phyloP scores from a whole-genome alignment of 2,797 vertebrate species.

The Pogoniulus pusillus region DNA sequence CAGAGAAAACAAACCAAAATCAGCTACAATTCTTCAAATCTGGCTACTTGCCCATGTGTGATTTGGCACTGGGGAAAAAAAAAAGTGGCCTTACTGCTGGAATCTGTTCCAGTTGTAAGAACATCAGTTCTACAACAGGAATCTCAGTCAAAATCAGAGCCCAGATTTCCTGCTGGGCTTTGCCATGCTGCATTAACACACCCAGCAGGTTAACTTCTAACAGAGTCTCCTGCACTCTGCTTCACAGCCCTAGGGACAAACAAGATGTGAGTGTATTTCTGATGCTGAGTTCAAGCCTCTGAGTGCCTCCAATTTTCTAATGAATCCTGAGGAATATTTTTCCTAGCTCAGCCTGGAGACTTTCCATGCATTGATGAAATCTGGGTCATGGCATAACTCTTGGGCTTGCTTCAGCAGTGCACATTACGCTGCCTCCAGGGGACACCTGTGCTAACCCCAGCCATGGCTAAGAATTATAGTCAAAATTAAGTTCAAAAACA shows the following conservation, averaged over 20 bases:
- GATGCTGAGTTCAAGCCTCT: neutral
- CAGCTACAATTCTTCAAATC: neutral
- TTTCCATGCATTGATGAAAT: slow-evolving; percentile 39
- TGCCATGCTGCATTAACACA: neutral
- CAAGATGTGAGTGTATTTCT: neutral
- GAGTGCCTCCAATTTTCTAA: slow-evolving; percentile 1
- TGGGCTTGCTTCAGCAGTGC: neutral
- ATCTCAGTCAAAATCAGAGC: neutral
- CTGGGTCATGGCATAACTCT: neutral
- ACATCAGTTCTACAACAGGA: neutral
- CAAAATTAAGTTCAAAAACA: neutral
- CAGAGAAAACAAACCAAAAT: neutral
- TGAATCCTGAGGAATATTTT: slow-evolving; percentile 8
- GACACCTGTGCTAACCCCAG: slow-evolving; percentile 20
- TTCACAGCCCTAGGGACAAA: neutral
- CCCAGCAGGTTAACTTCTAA: neutral
- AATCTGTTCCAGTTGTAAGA: neutral
- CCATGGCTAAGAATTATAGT: neutral
- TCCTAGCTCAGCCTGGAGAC: neutral
- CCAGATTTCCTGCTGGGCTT: neutral
- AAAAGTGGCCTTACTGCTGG: neutral
- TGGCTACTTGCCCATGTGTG: neutral
- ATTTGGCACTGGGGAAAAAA: neutral
- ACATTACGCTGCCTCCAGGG: neutral
- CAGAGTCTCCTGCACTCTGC: neutral